These are phyloP conservation scores for Eurystomus glaucurus DNA, from an alignment of 2,797 vertebrate species.

Conservation along the genomic window DNA sequence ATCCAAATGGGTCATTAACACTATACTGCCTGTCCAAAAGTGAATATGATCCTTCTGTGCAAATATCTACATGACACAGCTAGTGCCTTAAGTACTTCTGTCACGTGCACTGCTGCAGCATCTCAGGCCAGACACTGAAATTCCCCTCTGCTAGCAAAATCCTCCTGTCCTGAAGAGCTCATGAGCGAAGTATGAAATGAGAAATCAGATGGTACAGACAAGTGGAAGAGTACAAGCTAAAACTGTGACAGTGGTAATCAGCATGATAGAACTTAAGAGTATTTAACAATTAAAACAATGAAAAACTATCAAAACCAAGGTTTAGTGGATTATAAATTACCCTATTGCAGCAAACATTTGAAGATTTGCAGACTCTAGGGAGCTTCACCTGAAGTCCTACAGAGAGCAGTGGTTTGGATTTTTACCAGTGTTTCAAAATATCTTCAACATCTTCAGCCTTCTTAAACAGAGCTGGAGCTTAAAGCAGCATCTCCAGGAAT, in stretches of 20 bases:
- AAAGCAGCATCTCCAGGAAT: background rate
- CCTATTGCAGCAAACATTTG: background rate
- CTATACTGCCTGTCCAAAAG: background rate
- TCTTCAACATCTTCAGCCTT: background rate
- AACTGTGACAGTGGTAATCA: background rate
- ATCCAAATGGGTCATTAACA: background rate
- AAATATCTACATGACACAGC: background rate
- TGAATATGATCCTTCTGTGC: background rate
- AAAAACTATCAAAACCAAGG: background rate
- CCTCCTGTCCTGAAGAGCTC: background rate
- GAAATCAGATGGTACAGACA: background rate
- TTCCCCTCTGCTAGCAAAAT: background rate
- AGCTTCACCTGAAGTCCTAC: background rate
- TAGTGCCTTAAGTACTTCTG: background rate
- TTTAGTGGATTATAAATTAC: background rate
- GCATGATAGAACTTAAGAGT: background rate
- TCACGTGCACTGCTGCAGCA: background rate
- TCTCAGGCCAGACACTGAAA: background rate
- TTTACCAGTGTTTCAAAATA: background rate
- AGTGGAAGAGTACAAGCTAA: accelerated
- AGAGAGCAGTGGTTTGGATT: background rate
- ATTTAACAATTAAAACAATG: background rate
- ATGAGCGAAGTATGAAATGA: background rate
- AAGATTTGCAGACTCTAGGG: background rate
- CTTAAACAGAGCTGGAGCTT: background rate